phyloP scores from a whole-genome alignment of 2,888 invertebrate genomes.

The Boloria selene region DNA sequence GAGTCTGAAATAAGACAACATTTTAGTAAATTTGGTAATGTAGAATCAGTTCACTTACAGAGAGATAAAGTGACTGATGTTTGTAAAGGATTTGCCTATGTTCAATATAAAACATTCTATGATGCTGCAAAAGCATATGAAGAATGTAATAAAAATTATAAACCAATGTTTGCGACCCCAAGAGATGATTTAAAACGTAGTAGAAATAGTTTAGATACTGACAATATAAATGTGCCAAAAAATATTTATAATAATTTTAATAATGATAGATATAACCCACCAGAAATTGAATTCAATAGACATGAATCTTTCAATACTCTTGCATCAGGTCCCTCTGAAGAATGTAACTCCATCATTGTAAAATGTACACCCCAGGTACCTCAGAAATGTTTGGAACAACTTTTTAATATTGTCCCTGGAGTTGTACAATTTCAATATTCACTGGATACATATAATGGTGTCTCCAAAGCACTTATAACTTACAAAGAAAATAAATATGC shows the following conservation, averaged over 20 bases:
- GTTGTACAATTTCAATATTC: slow-evolving; percentile 70
- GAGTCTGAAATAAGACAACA: slow-evolving; percentile 90
- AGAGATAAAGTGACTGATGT: slow-evolving; percentile 90
- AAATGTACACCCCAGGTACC: slow-evolving; percentile 87
- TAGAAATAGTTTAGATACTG: slow-evolving; percentile 56
- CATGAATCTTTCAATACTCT: slow-evolving; percentile 45
- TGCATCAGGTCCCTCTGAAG: slow-evolving; percentile 55
- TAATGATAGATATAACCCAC: slow-evolving; percentile 39
- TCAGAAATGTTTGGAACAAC: slow-evolving; percentile 90
- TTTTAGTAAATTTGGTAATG: slow-evolving; percentile 93
- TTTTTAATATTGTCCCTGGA: slow-evolving; percentile 93
- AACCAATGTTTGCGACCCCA: slow-evolving; percentile 95
- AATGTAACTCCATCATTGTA: slow-evolving; percentile 85
- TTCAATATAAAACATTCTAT: slow-evolving; percentile 90
- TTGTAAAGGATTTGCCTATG: slow-evolving; percentile 94
- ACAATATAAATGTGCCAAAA: slow-evolving; percentile 34
- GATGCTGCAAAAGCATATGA: slow-evolving; percentile 95
- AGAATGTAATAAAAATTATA: slow-evolving; percentile 92
- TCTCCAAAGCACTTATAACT: slow-evolving; percentile 65
- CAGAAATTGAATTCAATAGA: slow-evolving; percentile 41
- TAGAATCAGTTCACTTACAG: slow-evolving; percentile 89
- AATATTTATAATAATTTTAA: slow-evolving; percentile 42
- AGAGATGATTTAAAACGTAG: slow-evolving; percentile 79
- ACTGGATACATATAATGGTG: slow-evolving; percentile 74
- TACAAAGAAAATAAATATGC: slow-evolving; percentile 67